Evolutionary conservation across 2,888 invertebrate species (phyloP).

Genomic region (Clivina fossor): DNA sequence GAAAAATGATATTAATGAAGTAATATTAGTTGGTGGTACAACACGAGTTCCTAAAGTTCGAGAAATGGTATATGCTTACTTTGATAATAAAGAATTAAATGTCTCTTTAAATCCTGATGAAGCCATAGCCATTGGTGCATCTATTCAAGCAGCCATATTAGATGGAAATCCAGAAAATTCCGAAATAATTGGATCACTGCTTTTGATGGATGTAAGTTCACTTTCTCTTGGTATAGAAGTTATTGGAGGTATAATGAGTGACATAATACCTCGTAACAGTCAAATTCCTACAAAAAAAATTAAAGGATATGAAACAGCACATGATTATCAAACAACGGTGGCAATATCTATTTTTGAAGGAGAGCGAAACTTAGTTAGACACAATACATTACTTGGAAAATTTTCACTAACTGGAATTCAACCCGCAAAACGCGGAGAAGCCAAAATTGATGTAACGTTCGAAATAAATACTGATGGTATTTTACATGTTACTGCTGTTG

Average conservation of each 20-base stretch:
- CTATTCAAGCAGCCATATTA: constrained; percentile 89
- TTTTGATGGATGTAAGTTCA: constrained; percentile 84
- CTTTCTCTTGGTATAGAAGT: constrained; percentile 84
- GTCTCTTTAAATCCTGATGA: constrained; percentile 93
- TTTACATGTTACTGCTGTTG: constrained; percentile 82
- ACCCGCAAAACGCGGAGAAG: constrained; percentile 83
- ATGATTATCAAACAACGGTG: constrained; percentile 91
- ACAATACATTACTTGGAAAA: constrained; percentile 87
- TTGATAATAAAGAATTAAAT: constrained; percentile 88
- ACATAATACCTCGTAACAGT: constrained; percentile 89
- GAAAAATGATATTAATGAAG: constrained; percentile 79
- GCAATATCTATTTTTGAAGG: constrained; percentile 84
- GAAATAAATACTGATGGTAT: constrained; percentile 90
- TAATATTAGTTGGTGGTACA: constrained; percentile 87
- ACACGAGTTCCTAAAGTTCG: constrained; percentile 94
- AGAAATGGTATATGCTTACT: constrained; percentile 86
- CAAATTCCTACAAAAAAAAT: constrained; percentile 91
- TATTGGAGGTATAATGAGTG: constrained; percentile 87
- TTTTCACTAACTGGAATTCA: constrained; percentile 92
- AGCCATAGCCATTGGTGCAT: constrained; percentile 91
- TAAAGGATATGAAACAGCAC: constrained; percentile 88
- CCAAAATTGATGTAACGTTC: constrained; percentile 77
- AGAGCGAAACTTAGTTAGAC: constrained; percentile 85
- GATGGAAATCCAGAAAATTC: constrained; percentile 71
- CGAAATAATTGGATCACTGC: constrained; percentile 78